These are phyloP conservation scores for Scatophagus argus DNA, from an alignment of 2,113 vertebrate species.

Conservation along the genomic window DNA sequence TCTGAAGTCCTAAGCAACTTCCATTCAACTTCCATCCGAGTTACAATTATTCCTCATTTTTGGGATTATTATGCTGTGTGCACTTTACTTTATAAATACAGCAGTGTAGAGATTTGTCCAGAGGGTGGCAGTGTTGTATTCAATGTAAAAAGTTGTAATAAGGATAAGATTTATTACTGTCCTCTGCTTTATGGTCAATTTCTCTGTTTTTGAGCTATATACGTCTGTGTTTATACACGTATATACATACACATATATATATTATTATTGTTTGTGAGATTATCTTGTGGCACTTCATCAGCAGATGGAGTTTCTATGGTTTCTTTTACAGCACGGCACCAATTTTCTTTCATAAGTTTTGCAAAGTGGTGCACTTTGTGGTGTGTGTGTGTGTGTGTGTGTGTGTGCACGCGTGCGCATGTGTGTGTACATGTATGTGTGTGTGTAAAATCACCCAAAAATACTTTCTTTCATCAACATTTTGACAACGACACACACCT, in stretches of 20 bases:
- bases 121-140: constrained; percentile 72
- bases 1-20: background rate
- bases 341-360: constrained; percentile 6
- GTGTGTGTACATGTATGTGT: background rate
- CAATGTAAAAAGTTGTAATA: constrained; percentile 38
- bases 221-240: background rate
- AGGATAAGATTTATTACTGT: constrained; percentile 53
- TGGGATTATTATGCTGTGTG: background rate
- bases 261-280: too few species aligned
- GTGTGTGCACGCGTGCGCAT: too few species aligned
- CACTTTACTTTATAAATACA: background rate
- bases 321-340: background rate
- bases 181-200: constrained; percentile 6
- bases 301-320: background rate
- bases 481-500: constrained; percentile 41
- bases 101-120: constrained; percentile 52
- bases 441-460: background rate
- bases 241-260: background rate
- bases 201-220: background rate
- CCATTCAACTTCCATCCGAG: background rate
- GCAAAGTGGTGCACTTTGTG: background rate
- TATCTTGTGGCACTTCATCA: background rate
- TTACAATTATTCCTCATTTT: background rate
- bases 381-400: background rate
- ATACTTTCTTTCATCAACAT: constrained; percentile 27